A percentile compares a stretch with the other conserved stretches of the same genome.
Conservation (phyloP, 2,888 invertebrate species). For the Lepidocyrtoides sp. region DNA sequence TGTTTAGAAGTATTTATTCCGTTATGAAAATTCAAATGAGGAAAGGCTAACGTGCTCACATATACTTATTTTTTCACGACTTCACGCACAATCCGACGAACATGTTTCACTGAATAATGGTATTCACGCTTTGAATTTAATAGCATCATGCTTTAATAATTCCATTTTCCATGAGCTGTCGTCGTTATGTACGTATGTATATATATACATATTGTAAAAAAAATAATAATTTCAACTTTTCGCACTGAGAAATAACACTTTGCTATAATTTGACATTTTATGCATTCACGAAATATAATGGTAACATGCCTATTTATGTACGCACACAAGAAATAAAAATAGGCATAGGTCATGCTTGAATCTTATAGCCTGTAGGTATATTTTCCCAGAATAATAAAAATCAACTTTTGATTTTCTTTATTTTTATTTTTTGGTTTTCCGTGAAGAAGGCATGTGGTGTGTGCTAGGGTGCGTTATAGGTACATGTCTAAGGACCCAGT, state of each 20-base stretch:
- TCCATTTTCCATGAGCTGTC: not conserved
- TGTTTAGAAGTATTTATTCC: not conserved
- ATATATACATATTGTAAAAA: too few relatives aligned
- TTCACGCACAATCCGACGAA: not conserved
- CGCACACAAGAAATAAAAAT: not conserved
- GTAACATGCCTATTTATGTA: not conserved
- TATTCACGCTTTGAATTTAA: constrained; percentile 39
- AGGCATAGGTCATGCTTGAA: not conserved
- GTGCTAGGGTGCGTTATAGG: not conserved
- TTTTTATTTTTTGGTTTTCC: not conserved
- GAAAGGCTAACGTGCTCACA: not conserved
- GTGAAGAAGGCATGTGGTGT: not conserved
- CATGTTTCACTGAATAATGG: not conserved
- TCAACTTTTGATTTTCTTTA: not conserved
- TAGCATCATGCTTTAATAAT: not conserved
- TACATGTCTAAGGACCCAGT: not conserved
- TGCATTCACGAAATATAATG: not conserved
- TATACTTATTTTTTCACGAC: constrained; percentile 18
- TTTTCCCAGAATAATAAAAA: not conserved
- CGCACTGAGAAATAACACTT: not conserved
- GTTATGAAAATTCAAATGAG: not conserved
- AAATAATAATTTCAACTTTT: too few relatives aligned
- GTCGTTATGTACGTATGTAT: too few relatives aligned
- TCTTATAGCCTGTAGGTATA: not conserved
- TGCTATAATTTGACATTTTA: constrained; percentile 26